phyloP scores from a whole-genome alignment of 2,888 invertebrate species.

The Hypena proboscidalis region DNA sequence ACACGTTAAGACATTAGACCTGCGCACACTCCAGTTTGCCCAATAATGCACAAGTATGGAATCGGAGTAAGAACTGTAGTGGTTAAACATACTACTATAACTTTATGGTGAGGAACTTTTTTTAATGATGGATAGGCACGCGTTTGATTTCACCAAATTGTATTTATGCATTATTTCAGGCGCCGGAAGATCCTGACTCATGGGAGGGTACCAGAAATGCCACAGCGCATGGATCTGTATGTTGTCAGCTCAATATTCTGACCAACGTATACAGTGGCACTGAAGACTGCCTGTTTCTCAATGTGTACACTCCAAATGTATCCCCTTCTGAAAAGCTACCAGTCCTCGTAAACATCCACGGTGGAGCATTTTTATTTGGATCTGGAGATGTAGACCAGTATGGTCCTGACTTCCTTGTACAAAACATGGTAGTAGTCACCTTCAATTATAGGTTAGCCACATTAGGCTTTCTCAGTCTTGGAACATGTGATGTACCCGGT shows the following conservation, averaged over 20 bases:
- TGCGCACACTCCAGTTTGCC: no score
- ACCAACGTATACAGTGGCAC: background rate
- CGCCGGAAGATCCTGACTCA: background rate
- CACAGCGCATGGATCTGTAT: constrained; percentile 5
- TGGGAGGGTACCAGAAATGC: constrained; percentile 9
- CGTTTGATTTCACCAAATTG: background rate
- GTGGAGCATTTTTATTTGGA: constrained; percentile 1
- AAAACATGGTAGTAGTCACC: constrained; percentile 2
- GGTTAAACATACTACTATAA: no score
- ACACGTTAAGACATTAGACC: no score
- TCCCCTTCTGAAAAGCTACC: background rate
- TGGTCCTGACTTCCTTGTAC: constrained; percentile 13
- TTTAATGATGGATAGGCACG: no score
- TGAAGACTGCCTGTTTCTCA: constrained; percentile 29
- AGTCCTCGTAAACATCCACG: constrained; percentile 8
- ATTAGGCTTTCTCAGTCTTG: constrained; percentile 4
- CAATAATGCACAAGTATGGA: no score
- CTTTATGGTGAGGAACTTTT: no score
- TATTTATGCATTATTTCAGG: constrained; percentile 2
- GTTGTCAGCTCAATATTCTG: constrained; percentile 3
- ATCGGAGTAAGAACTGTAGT: no score
- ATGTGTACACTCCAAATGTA: constrained; percentile 11
- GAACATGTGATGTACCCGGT: constrained; percentile 5
- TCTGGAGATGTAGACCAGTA: constrained; percentile 7
- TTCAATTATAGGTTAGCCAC: constrained; percentile 8